Evolutionary conservation across 2,888 invertebrate genomes (phyloP).

Genomic region (Zonitis immaculata): DNA sequence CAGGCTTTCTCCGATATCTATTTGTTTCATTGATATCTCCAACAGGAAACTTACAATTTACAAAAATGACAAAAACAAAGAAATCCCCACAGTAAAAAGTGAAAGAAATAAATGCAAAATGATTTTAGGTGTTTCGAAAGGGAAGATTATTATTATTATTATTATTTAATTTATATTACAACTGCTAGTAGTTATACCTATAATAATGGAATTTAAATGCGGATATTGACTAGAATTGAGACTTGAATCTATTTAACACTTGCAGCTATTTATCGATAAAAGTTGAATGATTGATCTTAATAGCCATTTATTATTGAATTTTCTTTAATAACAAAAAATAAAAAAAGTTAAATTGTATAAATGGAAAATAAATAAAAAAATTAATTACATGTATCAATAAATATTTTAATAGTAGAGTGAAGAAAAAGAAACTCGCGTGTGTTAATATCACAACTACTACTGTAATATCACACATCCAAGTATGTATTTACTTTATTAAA

Average conservation of each 20-base stretch:
- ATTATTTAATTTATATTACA: not conserved
- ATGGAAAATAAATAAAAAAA: too few species aligned
- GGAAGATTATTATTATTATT: too few species aligned
- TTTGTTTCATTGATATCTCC: not conserved
- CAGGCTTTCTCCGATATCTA: not conserved
- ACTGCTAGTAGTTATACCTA: not conserved
- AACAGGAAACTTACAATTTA: not conserved
- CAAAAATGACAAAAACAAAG: not conserved
- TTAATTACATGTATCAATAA: too few species aligned
- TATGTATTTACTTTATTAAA: not conserved
- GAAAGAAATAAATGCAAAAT: not conserved
- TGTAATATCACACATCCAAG: not conserved
- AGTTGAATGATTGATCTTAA: not conserved
- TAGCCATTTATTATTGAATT: not conserved
- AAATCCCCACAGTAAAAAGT: too few species aligned
- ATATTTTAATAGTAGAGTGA: not conserved
- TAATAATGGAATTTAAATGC: not conserved
- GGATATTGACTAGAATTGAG: not conserved
- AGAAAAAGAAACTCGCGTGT: not conserved
- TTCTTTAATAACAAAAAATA: not conserved
- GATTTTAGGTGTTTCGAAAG: not conserved
- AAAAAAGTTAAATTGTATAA: not conserved
- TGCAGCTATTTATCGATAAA: not conserved
- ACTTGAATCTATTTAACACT: not conserved
- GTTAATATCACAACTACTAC: not conserved